Base-by-base conservation (phyloP, 2,113 vertebrate genomes). In the Atlantisia rogersi region DNA sequence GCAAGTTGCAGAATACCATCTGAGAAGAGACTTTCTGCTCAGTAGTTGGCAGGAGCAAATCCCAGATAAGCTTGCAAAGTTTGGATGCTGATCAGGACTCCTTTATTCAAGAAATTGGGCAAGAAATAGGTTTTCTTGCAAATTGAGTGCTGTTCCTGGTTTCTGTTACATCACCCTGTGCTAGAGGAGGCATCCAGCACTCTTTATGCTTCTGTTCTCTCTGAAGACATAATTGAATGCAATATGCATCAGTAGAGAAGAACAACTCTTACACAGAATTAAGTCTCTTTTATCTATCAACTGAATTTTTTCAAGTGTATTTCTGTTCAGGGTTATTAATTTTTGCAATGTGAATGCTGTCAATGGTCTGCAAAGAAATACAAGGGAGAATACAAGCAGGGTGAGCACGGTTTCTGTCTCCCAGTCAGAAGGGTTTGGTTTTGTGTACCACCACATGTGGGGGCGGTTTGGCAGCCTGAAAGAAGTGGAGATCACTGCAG, bases 381-480 rank as follows among this genome's bases (percentile, higher is more conserved):
- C 29, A 7, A 46, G 12, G 63, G 32, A 80, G 37, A n/a, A 22
- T 40, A 22, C 8, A 59, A 46, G n/a, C 25, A 35, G 50, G 40
- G 65, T 77, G 37, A 31, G 81, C 10, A 11, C 3, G 8, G 5
- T 53, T 90, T 74, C 5, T 55, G 18, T 63, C 40, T 78, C 10
- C 29, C 21, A 17, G 37, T 52, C 74, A 50, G 31, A 69, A 11
- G 3, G 31, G 25, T 65, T 88, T 65, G 50, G 26, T 64, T 86
- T 46, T 3, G 20, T 46, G 19, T 67, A 15, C 37, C 76, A 67
- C 63, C 0, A 0, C 6, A 32, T 0, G 0, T 7, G 24, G 40
- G 26, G 26, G 29, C 69, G 40, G 10, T 39, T 88, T 90, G 71
- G 24, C 35, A 67, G 39, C 4, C 2, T 17, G 2, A 20, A 15